These are phyloP conservation scores for Pogonus chalceus DNA, from an alignment of 1,140 invertebrate species.

Conservation along the genomic window DNA sequence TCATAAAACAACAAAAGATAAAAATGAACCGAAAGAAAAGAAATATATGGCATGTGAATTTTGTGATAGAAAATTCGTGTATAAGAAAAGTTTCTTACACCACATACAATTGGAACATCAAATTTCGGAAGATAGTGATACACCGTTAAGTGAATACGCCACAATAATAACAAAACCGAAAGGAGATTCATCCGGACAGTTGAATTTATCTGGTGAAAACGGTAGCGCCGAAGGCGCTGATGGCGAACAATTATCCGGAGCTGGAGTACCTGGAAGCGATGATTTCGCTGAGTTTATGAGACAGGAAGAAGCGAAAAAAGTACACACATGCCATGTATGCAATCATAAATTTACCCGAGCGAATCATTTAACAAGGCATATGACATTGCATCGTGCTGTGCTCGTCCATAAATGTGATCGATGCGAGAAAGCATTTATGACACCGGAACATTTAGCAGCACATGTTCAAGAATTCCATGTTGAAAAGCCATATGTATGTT, in stretches of 20 bases:
- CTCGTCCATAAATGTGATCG: conserved; percentile 31
- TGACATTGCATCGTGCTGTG: conserved; percentile 30
- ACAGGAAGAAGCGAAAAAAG: conserved; percentile 15
- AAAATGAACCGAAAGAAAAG: conserved; percentile 17
- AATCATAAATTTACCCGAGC: conserved; percentile 25
- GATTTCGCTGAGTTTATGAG: not conserved
- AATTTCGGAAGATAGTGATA: conserved; percentile 27
- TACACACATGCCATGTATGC: conserved; percentile 32
- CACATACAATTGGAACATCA: conserved; percentile 34
- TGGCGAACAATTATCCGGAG: not conserved
- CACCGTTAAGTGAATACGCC: conserved; percentile 17
- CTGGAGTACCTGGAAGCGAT: no score
- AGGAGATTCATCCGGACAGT: conserved; percentile 2
- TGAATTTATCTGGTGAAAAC: not conserved
- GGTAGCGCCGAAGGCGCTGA: conserved; percentile 15
- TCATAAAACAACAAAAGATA: not conserved
- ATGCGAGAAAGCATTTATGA: conserved; percentile 32
- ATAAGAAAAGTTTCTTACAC: conserved; percentile 33
- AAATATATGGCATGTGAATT: conserved; percentile 32
- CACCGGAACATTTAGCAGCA: conserved; percentile 37
- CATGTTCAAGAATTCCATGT: conserved; percentile 53
- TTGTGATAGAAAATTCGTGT: conserved; percentile 35
- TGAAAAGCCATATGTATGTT: conserved; percentile 52
- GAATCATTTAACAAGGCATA: conserved; percentile 32
- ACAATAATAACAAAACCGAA: conserved; percentile 10